Conservation (phyloP, 1,140 invertebrate genomes). For the Neelides sp. region DNA sequence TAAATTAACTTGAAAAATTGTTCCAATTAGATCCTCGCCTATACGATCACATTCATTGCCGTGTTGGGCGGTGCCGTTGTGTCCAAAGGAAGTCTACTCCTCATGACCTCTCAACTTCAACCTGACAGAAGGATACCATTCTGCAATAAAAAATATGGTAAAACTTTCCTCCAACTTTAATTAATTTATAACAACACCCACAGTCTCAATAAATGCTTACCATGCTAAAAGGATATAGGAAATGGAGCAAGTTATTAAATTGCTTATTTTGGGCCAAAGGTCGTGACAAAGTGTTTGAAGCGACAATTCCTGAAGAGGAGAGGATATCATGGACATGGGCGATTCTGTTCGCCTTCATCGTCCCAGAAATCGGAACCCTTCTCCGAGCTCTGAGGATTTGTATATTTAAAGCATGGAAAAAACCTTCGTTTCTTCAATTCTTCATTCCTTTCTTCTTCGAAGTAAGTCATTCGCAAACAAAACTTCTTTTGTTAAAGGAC, state of each 20-base stretch:
- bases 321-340: constrained; percentile 87
- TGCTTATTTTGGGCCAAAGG: no score
- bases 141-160: constrained; percentile 71
- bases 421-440: constrained; percentile 49
- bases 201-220: no score
- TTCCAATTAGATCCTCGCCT: constrained; percentile 53
- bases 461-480: constrained; percentile 10
- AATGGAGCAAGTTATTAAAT: no score
- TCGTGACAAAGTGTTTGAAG: constrained; percentile 66
- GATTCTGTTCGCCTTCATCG: constrained; percentile 67
- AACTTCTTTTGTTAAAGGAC: no score
- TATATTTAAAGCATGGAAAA: constrained; percentile 73
- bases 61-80: constrained; percentile 68
- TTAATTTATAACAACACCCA: no score
- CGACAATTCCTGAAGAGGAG: constrained; percentile 62
- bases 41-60: constrained; percentile 68
- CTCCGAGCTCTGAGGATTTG: constrained; percentile 74
- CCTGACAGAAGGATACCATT: constrained; percentile 57
- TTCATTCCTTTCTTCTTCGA: constrained; percentile 64
- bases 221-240: no score
- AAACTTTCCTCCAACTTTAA: no score
- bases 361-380: constrained; percentile 74
- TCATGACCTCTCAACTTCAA: constrained; percentile 80
- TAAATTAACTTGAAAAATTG: no score
- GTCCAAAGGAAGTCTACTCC: constrained; percentile 70